A percentile compares a stretch with the other conserved stretches of the same genome.
Evolutionary conservation across 2,113 vertebrate genomes (phyloP).

Genomic region (Ailurus styani): DNA sequence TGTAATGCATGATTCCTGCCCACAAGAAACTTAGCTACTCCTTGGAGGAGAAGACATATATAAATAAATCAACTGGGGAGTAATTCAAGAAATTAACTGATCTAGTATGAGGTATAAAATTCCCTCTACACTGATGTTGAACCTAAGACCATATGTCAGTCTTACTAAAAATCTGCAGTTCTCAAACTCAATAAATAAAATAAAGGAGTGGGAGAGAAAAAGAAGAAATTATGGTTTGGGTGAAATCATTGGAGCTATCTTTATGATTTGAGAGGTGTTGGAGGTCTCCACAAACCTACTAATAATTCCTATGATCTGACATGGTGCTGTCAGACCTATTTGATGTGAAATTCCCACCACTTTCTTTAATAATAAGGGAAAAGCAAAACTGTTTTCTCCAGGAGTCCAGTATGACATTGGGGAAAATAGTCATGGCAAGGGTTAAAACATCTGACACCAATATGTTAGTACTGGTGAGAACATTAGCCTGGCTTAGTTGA

Average conservation of each 20-base stretch:
- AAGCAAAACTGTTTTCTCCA: neutral
- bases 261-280: neutral
- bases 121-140: neutral
- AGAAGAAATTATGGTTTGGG: neutral
- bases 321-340: neutral
- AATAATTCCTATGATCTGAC: neutral
- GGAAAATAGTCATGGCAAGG: neutral
- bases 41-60: neutral
- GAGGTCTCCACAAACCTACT: neutral
- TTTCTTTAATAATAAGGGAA: neutral
- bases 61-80: neutral
- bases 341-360: neutral
- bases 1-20: neutral
- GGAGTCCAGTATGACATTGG: neutral
- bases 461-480: neutral
- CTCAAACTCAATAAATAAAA: neutral
- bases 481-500: conserved; percentile 52
- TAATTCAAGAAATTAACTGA: neutral
- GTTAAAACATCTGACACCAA: neutral
- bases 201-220: neutral
- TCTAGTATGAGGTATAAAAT: neutral
- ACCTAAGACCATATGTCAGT: neutral
- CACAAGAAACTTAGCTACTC: neutral
- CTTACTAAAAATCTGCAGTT: neutral
- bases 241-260: neutral